Percentiles rank a stretch among this genome's conserved stretches.
Evolutionary conservation across 2,888 invertebrate genomes (phyloP).

Genomic region (Ennomos fuscantarius): DNA sequence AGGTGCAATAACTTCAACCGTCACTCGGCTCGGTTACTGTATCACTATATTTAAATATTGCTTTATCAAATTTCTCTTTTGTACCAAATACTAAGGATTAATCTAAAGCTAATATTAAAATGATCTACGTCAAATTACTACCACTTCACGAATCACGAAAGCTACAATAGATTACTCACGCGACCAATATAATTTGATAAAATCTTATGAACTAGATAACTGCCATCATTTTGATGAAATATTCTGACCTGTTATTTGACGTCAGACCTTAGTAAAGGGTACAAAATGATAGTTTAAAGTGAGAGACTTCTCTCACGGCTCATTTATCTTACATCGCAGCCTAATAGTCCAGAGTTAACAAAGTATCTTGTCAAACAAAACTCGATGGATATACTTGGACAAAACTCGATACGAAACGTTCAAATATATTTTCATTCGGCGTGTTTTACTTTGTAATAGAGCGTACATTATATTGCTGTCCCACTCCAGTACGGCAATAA

Average conservation of each 20-base stretch:
- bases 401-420: no score
- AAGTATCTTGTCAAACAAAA: neutral
- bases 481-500: no score
- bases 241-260: neutral
- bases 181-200: no score
- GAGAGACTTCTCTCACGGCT: constrained; percentile 2
- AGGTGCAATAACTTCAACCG: neutral
- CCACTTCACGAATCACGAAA: no score
- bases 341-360: neutral
- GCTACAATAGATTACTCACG: no score
- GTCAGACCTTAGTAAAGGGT: constrained; percentile 2
- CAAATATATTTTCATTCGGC: no score
- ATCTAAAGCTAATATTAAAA: no score
- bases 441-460: no score
- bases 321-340: constrained; percentile 3
- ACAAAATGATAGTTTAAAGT: constrained; percentile 6
- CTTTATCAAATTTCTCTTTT: constrained; percentile 3
- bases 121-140: no score
- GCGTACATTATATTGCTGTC: no score
- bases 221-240: no score
- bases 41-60: constrained; percentile 7
- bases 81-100: constrained; percentile 1
- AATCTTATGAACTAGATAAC: no score
- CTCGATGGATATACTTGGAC: neutral
- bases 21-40: constrained; percentile 9